Evolutionary conservation across 2,888 invertebrate genomes (phyloP).

Genomic region (Physocephala rufipes): DNA sequence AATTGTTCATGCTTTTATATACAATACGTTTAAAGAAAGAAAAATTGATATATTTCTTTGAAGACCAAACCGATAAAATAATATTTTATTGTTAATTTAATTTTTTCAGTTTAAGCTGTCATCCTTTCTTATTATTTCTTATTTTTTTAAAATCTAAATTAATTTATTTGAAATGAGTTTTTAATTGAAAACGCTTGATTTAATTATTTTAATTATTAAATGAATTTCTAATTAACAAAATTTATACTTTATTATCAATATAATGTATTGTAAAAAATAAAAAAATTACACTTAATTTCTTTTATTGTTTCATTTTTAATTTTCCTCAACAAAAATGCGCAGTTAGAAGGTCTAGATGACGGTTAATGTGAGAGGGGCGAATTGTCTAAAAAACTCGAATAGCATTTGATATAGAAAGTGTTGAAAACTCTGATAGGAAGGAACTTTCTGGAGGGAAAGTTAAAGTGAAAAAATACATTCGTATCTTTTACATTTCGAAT

Average conservation of each 20-base stretch:
- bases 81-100: slow-evolving; percentile 35
- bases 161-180: slow-evolving; percentile 15
- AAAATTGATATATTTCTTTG: slow-evolving; percentile 35
- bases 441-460: too few relatives aligned
- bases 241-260: slow-evolving; percentile 14
- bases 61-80: slow-evolving; percentile 16
- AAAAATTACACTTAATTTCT: slow-evolving; percentile 13
- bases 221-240: slow-evolving; percentile 16
- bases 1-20: slow-evolving; percentile 29
- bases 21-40: slow-evolving; percentile 25
- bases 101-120: slow-evolving; percentile 30
- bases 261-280: slow-evolving; percentile 23
- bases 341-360: background rate
- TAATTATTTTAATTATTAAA: slow-evolving; percentile 24
- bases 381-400: too few relatives aligned
- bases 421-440: too few relatives aligned
- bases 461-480: too few relatives aligned
- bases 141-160: slow-evolving; percentile 23
- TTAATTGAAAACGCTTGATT: slow-evolving; percentile 9
- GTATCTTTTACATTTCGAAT: too few relatives aligned
- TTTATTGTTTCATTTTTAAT: slow-evolving; percentile 16
- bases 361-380: background rate
- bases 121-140: slow-evolving; percentile 19
- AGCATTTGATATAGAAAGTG: too few relatives aligned
- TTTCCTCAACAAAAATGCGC: background rate